Evolutionary conservation across 1,140 invertebrate genomes (phyloP).

Genomic region (Plectrocnemia conspersa): DNA sequence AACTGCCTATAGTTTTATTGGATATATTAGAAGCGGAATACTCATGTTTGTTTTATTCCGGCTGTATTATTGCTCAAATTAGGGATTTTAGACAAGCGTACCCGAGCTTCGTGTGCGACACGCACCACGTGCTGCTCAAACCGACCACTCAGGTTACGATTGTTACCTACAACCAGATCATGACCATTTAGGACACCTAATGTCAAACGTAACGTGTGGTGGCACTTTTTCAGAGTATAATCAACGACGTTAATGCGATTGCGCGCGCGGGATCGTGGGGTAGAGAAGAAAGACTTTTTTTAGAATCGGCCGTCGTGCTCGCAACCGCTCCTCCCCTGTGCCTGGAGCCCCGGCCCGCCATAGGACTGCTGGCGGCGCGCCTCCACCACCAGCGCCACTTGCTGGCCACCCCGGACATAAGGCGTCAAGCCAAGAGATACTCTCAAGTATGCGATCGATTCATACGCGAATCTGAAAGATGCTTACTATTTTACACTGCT

Average conservation of each 20-base stretch:
- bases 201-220: too few relatives aligned
- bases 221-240: slow-evolving; percentile 64
- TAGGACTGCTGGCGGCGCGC: slow-evolving; percentile 67
- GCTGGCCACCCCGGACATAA: slow-evolving; percentile 68
- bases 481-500: slow-evolving; percentile 1
- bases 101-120: slow-evolving; percentile 65
- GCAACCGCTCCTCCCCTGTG: slow-evolving; percentile 81
- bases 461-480: too few relatives aligned
- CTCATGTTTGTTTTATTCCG: slow-evolving; percentile 81
- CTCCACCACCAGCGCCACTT: slow-evolving; percentile 69
- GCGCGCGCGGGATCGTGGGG: slow-evolving; percentile 66
- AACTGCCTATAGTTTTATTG: slow-evolving; percentile 79
- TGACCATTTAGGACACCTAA: neutral
- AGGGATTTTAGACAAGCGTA: slow-evolving; percentile 79
- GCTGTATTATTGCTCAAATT: slow-evolving; percentile 87
- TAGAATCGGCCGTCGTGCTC: slow-evolving; percentile 79
- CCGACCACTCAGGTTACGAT: slow-evolving; percentile 74
- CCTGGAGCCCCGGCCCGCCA: slow-evolving; percentile 77
- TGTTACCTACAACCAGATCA: neutral
- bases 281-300: slow-evolving; percentile 68
- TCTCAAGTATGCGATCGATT: too few relatives aligned
- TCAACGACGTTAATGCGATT: slow-evolving; percentile 68
- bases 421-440: slow-evolving; percentile 68
- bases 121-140: slow-evolving; percentile 80
- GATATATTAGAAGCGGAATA: slow-evolving; percentile 78